phyloP scores from a whole-genome alignment of 2,797 vertebrate species.

The Mormyrops boulengeri region DNA sequence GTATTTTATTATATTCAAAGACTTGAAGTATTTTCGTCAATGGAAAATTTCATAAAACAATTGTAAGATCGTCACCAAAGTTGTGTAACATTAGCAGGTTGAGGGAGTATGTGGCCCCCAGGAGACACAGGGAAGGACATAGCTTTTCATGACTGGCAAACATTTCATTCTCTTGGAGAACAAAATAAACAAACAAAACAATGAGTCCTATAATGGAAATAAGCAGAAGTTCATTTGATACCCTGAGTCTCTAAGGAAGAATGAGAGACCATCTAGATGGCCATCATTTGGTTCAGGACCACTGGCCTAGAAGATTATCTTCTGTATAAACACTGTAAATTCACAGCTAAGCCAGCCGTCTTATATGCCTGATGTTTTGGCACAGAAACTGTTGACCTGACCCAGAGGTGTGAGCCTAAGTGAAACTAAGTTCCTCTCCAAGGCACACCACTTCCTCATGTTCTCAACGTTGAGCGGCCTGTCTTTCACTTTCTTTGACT shows the following conservation, averaged over 20 bases:
- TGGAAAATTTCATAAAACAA: not conserved
- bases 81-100: not conserved
- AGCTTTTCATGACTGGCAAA: not conserved
- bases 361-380: not conserved
- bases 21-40: not conserved
- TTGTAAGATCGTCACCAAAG: not conserved
- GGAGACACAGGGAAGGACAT: not conserved
- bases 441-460: not conserved
- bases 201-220: not conserved
- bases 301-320: conserved; percentile 10
- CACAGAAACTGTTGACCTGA: conserved; percentile 5
- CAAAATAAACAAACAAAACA: not conserved
- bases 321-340: conserved; percentile 3
- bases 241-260: not conserved
- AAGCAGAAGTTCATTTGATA: not conserved
- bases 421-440: not conserved
- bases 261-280: not conserved
- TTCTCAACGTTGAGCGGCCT: not conserved
- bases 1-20: not conserved
- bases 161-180: not conserved
- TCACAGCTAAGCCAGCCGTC: not conserved
- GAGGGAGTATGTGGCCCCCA: not conserved
- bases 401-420: not conserved
- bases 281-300: not conserved
- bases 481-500: not conserved